These are phyloP conservation scores for Morphnarchus princeps DNA, from an alignment of 2,113 vertebrate species.

Conservation along the genomic window DNA sequence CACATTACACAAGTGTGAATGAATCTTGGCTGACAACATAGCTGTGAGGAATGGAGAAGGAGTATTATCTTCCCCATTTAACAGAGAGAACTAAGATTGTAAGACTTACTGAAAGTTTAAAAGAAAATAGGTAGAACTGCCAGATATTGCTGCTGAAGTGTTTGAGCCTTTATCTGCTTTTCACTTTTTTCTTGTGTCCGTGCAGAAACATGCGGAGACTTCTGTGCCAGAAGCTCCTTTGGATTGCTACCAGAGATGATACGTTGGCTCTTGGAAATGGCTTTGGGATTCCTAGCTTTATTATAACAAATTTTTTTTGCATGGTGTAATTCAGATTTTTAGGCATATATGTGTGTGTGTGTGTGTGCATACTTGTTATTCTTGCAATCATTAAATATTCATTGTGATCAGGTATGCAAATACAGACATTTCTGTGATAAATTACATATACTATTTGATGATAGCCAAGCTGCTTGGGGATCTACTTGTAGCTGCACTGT, in stretches of 20 bases:
- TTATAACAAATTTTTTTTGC: background rate
- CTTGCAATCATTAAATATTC: background rate
- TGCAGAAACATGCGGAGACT: background rate
- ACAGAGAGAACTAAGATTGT: background rate
- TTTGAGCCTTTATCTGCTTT: background rate
- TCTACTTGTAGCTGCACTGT: background rate
- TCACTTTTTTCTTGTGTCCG: background rate
- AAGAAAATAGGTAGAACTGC: background rate
- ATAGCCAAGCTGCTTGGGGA: background rate
- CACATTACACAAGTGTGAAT: slow-evolving; percentile 17
- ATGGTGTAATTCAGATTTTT: background rate
- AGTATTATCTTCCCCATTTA: background rate
- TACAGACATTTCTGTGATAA: background rate
- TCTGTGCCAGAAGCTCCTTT: background rate
- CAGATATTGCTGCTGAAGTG: background rate
- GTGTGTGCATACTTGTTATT: background rate
- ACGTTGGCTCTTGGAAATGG: background rate
- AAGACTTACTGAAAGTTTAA: background rate
- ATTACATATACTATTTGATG: background rate
- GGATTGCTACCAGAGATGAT: background rate
- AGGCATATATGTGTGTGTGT: background rate
- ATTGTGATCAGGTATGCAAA: background rate
- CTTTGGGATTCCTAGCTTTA: background rate
- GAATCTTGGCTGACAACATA: background rate
- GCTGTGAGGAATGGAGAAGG: background rate